A percentile compares a stretch with the other conserved stretches of the same genome.
Conservation (phyloP, 2,888 invertebrate species). For the Tipula vernalis region DNA sequence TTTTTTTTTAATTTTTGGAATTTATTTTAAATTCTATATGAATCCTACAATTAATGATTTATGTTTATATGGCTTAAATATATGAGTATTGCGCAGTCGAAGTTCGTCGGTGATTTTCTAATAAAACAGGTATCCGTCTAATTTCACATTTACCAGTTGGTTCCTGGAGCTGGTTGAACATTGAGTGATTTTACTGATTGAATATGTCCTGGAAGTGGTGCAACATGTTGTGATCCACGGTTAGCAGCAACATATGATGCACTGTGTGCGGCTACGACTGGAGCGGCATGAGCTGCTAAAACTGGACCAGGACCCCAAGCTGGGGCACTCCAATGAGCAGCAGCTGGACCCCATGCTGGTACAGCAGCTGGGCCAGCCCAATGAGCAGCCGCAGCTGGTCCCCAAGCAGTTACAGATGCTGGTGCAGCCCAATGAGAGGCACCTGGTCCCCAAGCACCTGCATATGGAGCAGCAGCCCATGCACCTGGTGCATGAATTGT, state of each 20-base stretch:
- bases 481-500: background rate
- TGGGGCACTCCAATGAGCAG: background rate
- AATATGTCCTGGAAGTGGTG: background rate
- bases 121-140: background rate
- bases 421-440: slow-evolving; percentile 14
- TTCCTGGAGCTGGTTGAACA: slow-evolving; percentile 1
- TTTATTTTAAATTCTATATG: too few relatives aligned
- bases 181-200: background rate
- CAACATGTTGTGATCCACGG: background rate
- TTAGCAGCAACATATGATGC: background rate
- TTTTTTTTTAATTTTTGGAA: too few relatives aligned
- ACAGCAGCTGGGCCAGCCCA: slow-evolving; percentile 18
- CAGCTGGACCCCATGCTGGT: slow-evolving; percentile 26
- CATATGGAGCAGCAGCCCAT: slow-evolving; percentile 10
- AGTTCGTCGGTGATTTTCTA: background rate
- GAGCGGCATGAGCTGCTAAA: slow-evolving; percentile 33
- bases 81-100: background rate
- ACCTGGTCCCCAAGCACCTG: slow-evolving; percentile 15
- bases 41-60: too few relatives aligned
- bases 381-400: slow-evolving; percentile 15
- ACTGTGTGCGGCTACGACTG: background rate
- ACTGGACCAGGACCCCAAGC: slow-evolving; percentile 28
- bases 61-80: background rate
- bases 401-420: slow-evolving; percentile 16
- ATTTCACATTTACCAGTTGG: background rate